Evolutionary conservation across 1,140 invertebrate genomes (phyloP), one percentile per base, ranked within the genome.

Genomic region (Lutraria rhynchaena): DNA sequence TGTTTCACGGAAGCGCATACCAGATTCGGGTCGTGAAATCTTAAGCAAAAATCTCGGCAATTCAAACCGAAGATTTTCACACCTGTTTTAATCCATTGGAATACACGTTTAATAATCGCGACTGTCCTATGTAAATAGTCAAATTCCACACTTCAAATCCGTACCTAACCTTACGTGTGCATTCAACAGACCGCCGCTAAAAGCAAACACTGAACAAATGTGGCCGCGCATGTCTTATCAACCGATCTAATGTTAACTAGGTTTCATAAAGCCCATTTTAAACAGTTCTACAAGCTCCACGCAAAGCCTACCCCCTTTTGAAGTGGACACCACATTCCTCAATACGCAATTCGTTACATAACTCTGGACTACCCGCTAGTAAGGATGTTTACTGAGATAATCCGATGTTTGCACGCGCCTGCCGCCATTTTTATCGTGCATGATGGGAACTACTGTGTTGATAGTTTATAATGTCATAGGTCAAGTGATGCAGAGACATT

Each of bases 31-130:
- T 57, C 5, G 24, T n/a, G 7, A 27, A 37, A 49, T 73, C 51
- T 41, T 37, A 67, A 22, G 24, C 2, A 44, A 49, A 51, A 49
- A 53, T 51, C 65, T 51, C 17, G 22, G 9, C 49, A 53, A 69
- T 49, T 69, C 65, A 67, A 19, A 44, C 35, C 1, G 13, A 51
- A 24, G 15, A 29, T 51, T 27, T 63, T 75, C 73, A 75, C 73
- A 75, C 73, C 73, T 75, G 73, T 37, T 57, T 37, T 75, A 75
- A 75, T 75, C 73, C 73, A 44, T 63, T 31, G 9, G 57, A 60
- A 61, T 63, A 61, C 55, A 60, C 41, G 55, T 75, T 61, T 61
- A 75, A 75, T 46, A 75, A 74, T 74, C 61, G 27, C 57, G 15
- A 29, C 9, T 29, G n/a, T 22, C 55, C 4, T 33, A 5, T 24